Evolutionary conservation across 2,888 invertebrate genomes (phyloP).

Genomic region (Acronicta aceris): DNA sequence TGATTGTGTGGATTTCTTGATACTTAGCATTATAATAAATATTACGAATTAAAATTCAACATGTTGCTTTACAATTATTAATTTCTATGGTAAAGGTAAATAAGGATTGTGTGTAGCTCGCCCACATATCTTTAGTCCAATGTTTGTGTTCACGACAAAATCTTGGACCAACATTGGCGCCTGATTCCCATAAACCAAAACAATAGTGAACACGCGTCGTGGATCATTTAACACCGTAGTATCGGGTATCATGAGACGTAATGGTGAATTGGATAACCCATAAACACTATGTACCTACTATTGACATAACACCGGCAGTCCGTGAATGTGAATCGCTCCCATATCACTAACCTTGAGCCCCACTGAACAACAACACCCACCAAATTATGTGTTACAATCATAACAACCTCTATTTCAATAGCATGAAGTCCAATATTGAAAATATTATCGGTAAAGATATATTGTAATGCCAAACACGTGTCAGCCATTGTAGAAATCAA

Average conservation of each 20-base stretch:
- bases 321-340: slow-evolving; percentile 48
- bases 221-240: slow-evolving; percentile 39
- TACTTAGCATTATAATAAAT: too few relatives aligned
- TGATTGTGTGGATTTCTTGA: too few relatives aligned
- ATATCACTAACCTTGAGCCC: slow-evolving; percentile 52
- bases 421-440: slow-evolving; percentile 11
- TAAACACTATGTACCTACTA: slow-evolving; percentile 29
- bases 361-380: slow-evolving; percentile 50
- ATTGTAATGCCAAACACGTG: slow-evolving; percentile 49
- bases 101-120: not conserved
- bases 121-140: slow-evolving; percentile 2
- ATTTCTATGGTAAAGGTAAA: too few relatives aligned
- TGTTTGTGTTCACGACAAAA: slow-evolving; percentile 6
- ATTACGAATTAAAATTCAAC: too few relatives aligned
- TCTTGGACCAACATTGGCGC: not conserved
- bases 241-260: slow-evolving; percentile 38
- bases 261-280: slow-evolving; percentile 48
- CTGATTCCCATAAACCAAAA: slow-evolving; percentile 28
- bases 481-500: slow-evolving; percentile 41
- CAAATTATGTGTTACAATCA: slow-evolving; percentile 24
- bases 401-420: slow-evolving; percentile 36
- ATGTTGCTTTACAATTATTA: too few relatives aligned
- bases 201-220: slow-evolving; percentile 36
- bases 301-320: slow-evolving; percentile 31
- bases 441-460: not conserved